Evolutionary conservation across 2,888 invertebrate species (phyloP), one percentile per base, ranked within the genome.

Genomic region (Portevinia maculata): DNA sequence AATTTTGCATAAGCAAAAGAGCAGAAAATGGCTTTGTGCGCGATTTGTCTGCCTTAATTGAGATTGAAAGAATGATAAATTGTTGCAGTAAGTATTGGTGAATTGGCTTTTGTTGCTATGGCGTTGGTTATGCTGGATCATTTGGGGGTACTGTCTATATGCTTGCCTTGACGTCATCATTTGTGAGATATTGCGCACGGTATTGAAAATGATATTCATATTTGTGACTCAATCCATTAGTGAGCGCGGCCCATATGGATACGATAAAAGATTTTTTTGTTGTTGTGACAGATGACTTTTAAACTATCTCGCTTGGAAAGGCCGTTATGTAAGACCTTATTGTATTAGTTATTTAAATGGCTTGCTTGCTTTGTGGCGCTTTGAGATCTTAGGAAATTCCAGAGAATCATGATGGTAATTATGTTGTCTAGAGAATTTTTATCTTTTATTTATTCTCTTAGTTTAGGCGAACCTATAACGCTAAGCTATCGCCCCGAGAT

Each of bases 11-110:
- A 67, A 24, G 44, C 37, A 57, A 52, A 24, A 19, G 21, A 28
- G 62, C 60, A 50, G 70, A 24, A 41, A 53, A 44, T 30, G 67
- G 60, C 39, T 69, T 41, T 30, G 52, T n/a, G 34, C 9, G 64
- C 70, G 76, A 83, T 83, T 83, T 83, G 81, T 83, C 71, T 83
- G 81, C 34, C 76, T 78, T 83, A 78, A 76, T 83, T 83, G 81
- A 83, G 81, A 83, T 83, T 78, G 65, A 70, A 24, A 15, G 70
- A 44, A 78, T 83, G 76, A 78, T 83, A 83, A 78, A 83, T 81
- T 41, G 50, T 65, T 69, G 62, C 62, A 60, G 67, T 17, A 39
- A 37, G 41, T 44, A 79, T 55, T 59, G 28, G 44, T 21, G 52
- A 60, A 34, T 62, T 71, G 57, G 71, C 59, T 59, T 70, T 71